Evolutionary conservation across 2,113 vertebrate species (phyloP), one percentile per base, ranked within the genome.

Genomic region (Nycticryphes semicollaris): DNA sequence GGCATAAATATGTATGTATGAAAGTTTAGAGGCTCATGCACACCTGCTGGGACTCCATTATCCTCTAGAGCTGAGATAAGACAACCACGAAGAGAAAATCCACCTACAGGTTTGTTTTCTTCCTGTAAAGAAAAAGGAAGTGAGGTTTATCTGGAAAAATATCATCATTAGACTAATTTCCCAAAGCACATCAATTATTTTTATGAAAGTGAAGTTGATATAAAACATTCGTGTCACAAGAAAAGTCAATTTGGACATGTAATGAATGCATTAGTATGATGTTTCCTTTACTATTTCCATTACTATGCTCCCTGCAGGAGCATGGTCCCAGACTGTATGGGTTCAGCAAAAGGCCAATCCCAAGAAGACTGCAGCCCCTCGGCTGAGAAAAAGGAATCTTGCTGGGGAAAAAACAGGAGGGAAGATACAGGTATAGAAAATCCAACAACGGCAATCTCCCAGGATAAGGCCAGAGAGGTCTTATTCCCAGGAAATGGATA

Each of bases 1-100:
- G 3, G 21, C 24, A 35, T 31, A 54, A 72, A 50, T 43, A 47
- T 9, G 9, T 47, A n/a, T 4, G 3, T 27, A 43, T 24, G 59
- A 12, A 66, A 43, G 17, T 78, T 59, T 17, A 57, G 77, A 87
- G n/a, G 23, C 16, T 89, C 0, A 0, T 87, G 31, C 98, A 98
- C 97, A 99, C 99, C 99, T 93, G 98, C 97, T 67, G 99, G 99
- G 95, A 99, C 97, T 14, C 99, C 99, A 0, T 99, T 99, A 89
- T 99, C 99, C 27, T 99, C 98, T 97, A 99, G 97, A 57, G 99
- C 99, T 59, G 99, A 99, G 75, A 99, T 98, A 64, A 99, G 98
- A 86, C 99, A 99, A 22, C 99, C 98, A 30, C 99, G 98, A 72
- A 99, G 98, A 50, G 98, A 97, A 97, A 99, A 99, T 23, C 99